Evolutionary conservation across 2,797 vertebrate species (phyloP).

Genomic region (Anguilla pacifica): DNA sequence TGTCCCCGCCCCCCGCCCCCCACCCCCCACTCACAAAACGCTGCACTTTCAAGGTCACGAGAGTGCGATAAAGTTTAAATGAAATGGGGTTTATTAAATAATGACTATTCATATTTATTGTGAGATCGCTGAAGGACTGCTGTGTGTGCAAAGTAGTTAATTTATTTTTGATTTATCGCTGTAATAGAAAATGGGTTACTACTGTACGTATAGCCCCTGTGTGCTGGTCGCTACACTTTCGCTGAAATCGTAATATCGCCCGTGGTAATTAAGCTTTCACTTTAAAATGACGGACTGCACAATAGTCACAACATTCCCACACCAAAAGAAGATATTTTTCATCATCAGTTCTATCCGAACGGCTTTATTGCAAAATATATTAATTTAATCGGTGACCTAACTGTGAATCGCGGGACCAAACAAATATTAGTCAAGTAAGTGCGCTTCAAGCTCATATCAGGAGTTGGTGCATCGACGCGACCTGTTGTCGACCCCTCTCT

Average conservation of each 20-base stretch:
- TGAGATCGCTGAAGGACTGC: slow-evolving; percentile 55
- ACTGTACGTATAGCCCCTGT: slow-evolving; percentile 17
- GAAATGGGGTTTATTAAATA: slow-evolving; percentile 44
- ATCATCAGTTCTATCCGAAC: slow-evolving; percentile 35
- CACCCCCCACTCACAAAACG: background rate
- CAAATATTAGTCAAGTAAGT: slow-evolving; percentile 25
- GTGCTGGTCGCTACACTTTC: slow-evolving; percentile 19
- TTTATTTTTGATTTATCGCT: slow-evolving; percentile 61
- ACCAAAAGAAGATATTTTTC: slow-evolving; percentile 43
- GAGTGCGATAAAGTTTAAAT: slow-evolving; percentile 45
- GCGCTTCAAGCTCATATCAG: background rate
- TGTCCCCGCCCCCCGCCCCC: background rate
- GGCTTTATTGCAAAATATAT: slow-evolving; percentile 44
- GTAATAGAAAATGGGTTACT: slow-evolving; percentile 58
- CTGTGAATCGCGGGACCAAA: slow-evolving; percentile 15
- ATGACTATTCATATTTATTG: slow-evolving; percentile 47
- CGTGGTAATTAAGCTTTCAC: slow-evolving; percentile 60
- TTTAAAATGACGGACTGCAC: slow-evolving; percentile 41
- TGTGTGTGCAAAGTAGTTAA: slow-evolving; percentile 64
- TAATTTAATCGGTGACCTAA: slow-evolving; percentile 27
- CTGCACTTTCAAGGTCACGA: background rate
- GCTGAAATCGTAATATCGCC: slow-evolving; percentile 64
- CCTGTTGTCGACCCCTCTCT: slow-evolving; percentile 28
- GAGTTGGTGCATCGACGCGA: slow-evolving; percentile 25
- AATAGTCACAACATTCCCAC: slow-evolving; percentile 50